These are phyloP conservation scores for Melanophora roralis DNA, from an alignment of 2,888 invertebrate genomes.

Conservation along the genomic window DNA sequence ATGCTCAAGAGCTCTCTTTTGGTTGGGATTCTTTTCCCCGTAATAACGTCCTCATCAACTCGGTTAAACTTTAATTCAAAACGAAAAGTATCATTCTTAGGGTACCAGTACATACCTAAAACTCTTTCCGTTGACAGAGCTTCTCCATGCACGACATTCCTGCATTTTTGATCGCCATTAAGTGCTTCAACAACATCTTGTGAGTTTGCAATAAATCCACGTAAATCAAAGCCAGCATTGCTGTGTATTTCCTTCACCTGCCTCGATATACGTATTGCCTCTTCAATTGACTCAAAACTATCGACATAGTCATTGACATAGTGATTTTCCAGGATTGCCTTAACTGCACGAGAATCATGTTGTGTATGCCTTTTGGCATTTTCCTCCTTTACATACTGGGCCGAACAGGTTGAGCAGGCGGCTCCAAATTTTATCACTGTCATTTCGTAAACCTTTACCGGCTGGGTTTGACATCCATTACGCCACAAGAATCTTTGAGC, in stretches of 20 bases:
- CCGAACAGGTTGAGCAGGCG: conserved; percentile 46
- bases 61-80: not conserved
- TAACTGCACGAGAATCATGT: no score
- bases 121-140: not conserved
- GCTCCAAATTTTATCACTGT: conserved; percentile 46
- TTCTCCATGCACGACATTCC: not conserved
- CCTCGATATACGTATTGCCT: not conserved
- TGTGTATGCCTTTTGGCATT: no score
- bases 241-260: not conserved
- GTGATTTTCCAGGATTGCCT: conserved; percentile 2
- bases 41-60: not conserved
- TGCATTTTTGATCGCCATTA: no score
- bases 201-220: not conserved
- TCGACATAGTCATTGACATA: conserved; percentile 34
- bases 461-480: not conserved
- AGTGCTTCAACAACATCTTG: not conserved
- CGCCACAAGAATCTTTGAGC: conserved; percentile 49
- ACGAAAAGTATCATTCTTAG: not conserved
- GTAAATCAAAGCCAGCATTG: not conserved
- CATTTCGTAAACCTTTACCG: conserved; percentile 41
- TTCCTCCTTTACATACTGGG: conserved; percentile 10
- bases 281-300: not conserved
- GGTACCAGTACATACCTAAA: conserved; percentile 37
- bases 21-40: not conserved
- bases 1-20: conserved; percentile 29